These are phyloP conservation scores for Hemicrepidius hirtus DNA, from an alignment of 2,888 invertebrate species.

Conservation along the genomic window DNA sequence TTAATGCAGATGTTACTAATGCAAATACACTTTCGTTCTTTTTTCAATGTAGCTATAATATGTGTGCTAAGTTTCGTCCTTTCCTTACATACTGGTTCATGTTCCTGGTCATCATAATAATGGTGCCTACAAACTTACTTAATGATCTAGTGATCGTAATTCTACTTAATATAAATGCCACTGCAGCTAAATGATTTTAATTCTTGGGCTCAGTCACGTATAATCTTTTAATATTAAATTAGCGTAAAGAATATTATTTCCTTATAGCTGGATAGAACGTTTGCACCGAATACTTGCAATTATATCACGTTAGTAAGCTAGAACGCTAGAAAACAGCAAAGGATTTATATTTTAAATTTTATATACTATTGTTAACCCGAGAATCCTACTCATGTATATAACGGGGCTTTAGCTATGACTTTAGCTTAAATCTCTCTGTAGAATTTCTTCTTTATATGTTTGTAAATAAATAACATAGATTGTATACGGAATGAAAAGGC, in stretches of 20 bases:
- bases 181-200: not conserved
- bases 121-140: slow-evolving; percentile 1
- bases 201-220: not conserved
- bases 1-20: slow-evolving; percentile 24
- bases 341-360: too few relatives aligned
- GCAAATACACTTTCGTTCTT: not conserved
- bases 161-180: too few relatives aligned
- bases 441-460: not conserved
- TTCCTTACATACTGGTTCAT: not conserved
- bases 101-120: slow-evolving; percentile 30
- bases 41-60: not conserved
- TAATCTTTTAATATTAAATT: too few relatives aligned
- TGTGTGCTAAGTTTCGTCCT: too few relatives aligned
- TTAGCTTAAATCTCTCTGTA: not conserved
- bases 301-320: too few relatives aligned
- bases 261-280: too few relatives aligned
- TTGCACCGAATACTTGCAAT: too few relatives aligned
- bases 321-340: too few relatives aligned
- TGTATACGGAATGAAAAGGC: not conserved
- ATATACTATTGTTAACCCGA: too few relatives aligned
- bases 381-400: not conserved
- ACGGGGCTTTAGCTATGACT: too few relatives aligned
- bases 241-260: too few relatives aligned
- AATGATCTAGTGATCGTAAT: too few relatives aligned
- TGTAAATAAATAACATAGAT: not conserved